Conservation (phyloP, 1,140 invertebrate genomes). For the Drosophila tani region DNA sequence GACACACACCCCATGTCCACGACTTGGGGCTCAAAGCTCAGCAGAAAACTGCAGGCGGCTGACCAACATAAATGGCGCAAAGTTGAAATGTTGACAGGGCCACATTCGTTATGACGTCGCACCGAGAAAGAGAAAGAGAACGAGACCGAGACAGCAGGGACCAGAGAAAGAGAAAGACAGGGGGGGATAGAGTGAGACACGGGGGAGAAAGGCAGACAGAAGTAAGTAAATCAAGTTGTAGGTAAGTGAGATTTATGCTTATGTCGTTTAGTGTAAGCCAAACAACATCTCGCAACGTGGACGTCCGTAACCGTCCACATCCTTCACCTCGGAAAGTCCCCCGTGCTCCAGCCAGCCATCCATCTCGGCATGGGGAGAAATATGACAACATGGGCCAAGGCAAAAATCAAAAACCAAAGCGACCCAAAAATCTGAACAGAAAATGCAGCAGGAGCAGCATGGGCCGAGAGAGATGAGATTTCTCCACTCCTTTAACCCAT, state of each 20-base stretch:
- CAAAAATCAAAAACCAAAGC: slow-evolving; percentile 57
- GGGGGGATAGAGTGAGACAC: too few relatives aligned
- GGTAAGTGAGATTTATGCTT: slow-evolving; percentile 83
- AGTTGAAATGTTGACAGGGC: slow-evolving; percentile 82
- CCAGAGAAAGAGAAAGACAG: not conserved
- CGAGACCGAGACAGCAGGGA: not conserved
- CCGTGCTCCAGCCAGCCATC: not conserved
- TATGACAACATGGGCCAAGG: slow-evolving; percentile 69
- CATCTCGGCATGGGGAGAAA: slow-evolving; percentile 45
- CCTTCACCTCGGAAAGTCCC: slow-evolving; percentile 23
- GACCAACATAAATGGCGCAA: slow-evolving; percentile 83
- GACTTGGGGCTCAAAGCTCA: slow-evolving; percentile 44
- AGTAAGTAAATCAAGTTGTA: slow-evolving; percentile 82
- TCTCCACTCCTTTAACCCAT: slow-evolving; percentile 10
- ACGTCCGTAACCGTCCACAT: slow-evolving; percentile 23
- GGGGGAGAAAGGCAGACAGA: slow-evolving; percentile 28
- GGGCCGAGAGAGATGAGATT: slow-evolving; percentile 26
- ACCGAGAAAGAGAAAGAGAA: slow-evolving; percentile 41
- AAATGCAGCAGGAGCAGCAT: slow-evolving; percentile 5
- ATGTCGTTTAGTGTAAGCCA: slow-evolving; percentile 80
- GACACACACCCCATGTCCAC: slow-evolving; percentile 46
- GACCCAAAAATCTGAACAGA: slow-evolving; percentile 37
- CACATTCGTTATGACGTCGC: slow-evolving; percentile 80
- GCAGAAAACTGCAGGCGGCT: slow-evolving; percentile 65
- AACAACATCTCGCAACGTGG: slow-evolving; percentile 58